Evolutionary conservation across 2,797 vertebrate species (phyloP), one percentile per base, ranked within the genome.

Genomic region (Astyanax mexicanus): DNA sequence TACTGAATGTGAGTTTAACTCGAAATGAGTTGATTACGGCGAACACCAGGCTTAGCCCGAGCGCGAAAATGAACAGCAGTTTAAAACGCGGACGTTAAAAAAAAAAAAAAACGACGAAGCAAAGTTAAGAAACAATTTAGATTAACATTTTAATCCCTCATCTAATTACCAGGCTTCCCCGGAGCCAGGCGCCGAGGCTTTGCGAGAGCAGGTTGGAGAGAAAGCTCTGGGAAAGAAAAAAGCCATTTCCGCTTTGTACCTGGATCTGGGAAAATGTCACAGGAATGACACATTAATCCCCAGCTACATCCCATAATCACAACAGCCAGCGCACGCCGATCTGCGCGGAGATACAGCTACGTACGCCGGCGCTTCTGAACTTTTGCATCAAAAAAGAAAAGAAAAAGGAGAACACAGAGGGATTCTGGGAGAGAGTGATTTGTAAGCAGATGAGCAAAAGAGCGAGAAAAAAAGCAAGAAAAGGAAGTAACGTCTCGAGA

Each of bases 131-230:
- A 87, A 92, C 89, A 83, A 90, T 93, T 93, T 89, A 90, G 89
- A 92, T 91, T 90, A 91, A 84, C 78, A 91, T 89, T 87, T 90
- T 89, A 93, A 93, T 93, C 90, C 89, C 90, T 92, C 88, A 68
- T 85, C 83, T 85, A 92, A 93, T 94, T 92, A 93, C 82, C 77
- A 83, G 84, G 86, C 88, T 82, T 72, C 88, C 89, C 90, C 76
- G 25, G 68, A 88, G 89, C 89, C 86, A 83, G 81, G 90, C 88
- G 71, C 74, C 86, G 69, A 82, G 84, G 84, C 89, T 92, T 49
- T 15, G 3, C n/a, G n/a, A n/a, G n/a, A n/a, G 45, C n/a, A 6
- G 17, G 19, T 7, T 2, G 49, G 49, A 52, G 49, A 52, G 25
- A 55, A 49, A 49, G 17, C n/a, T 47, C 45, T 17, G 17, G 45